Percentiles rank a stretch among this genome's conserved stretches.
Evolutionary conservation across 2,113 vertebrate species (phyloP).

Genomic region (Colistium nudipinnis): DNA sequence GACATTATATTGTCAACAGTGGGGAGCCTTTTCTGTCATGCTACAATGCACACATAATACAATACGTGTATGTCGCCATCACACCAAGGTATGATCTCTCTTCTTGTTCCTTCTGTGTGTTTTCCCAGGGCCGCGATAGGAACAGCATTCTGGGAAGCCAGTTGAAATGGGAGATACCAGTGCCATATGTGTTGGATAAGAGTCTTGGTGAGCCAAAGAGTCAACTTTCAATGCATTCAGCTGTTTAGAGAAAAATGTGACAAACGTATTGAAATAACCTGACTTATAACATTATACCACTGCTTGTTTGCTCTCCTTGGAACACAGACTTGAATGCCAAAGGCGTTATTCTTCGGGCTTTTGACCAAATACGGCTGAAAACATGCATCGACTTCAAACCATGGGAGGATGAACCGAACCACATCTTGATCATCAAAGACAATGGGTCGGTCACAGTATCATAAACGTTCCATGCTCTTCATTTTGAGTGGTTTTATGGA

Average conservation of each 20-base stretch:
- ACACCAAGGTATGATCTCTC: background rate
- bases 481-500: too few relatives aligned
- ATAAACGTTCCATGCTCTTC: too few relatives aligned
- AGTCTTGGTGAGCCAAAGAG: constrained; percentile 77
- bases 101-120: background rate
- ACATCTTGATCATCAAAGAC: constrained; percentile 83
- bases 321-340: constrained; percentile 84
- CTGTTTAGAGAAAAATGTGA: too few relatives aligned
- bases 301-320: too few relatives aligned
- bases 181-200: constrained; percentile 83
- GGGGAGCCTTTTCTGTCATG: constrained; percentile 13
- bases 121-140: constrained; percentile 19
- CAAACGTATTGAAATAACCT: background rate
- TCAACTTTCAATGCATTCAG: background rate
- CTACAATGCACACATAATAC: background rate
- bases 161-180: constrained; percentile 79
- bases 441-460: constrained; percentile 72
- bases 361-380: constrained; percentile 86
- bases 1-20: constrained; percentile 78
- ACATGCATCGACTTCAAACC: constrained; percentile 88
- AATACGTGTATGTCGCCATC: background rate
- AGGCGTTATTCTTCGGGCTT: constrained; percentile 82
- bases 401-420: constrained; percentile 83
- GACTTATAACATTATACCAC: background rate
- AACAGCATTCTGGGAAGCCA: constrained; percentile 79